A percentile compares a stretch with the other conserved stretches of the same genome.
phyloP scores from a whole-genome alignment of 2,113 vertebrate species.

The Labeo catla region DNA sequence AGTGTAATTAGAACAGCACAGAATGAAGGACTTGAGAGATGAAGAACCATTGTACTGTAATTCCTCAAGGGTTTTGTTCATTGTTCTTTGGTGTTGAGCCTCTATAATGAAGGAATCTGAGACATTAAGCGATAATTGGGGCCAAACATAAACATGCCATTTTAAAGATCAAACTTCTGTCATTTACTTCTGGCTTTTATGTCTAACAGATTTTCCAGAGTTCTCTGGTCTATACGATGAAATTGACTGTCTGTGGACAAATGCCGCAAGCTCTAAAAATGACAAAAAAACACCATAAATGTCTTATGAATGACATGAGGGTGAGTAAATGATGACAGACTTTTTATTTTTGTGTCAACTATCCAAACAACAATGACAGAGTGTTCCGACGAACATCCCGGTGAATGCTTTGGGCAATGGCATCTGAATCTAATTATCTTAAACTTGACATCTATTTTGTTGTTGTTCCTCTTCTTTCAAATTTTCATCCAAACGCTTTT shows the following conservation, averaged over 20 bases:
- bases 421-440: slow-evolving; percentile 1
- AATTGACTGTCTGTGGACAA: background rate
- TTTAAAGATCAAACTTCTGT: background rate
- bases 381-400: background rate
- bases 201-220: background rate
- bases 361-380: background rate
- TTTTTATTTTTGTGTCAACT: background rate
- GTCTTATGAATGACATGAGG: background rate
- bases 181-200: background rate
- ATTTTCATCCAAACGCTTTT: slow-evolving; percentile 52
- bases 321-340: background rate
- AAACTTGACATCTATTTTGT: slow-evolving; percentile 27
- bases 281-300: background rate
- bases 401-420: background rate
- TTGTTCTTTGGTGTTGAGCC: slow-evolving; percentile 1
- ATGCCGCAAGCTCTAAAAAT: background rate
- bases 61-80: slow-evolving; percentile 4
- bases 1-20: slow-evolving; percentile 62
- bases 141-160: background rate
- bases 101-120: background rate
- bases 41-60: slow-evolving; percentile 25
- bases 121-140: background rate
- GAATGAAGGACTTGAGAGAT: slow-evolving; percentile 35
- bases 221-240: background rate
- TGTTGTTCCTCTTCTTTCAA: slow-evolving; percentile 32